These are phyloP conservation scores for Drosophila diplacantha DNA, from an alignment of 2,888 invertebrate genomes.

Conservation along the genomic window DNA sequence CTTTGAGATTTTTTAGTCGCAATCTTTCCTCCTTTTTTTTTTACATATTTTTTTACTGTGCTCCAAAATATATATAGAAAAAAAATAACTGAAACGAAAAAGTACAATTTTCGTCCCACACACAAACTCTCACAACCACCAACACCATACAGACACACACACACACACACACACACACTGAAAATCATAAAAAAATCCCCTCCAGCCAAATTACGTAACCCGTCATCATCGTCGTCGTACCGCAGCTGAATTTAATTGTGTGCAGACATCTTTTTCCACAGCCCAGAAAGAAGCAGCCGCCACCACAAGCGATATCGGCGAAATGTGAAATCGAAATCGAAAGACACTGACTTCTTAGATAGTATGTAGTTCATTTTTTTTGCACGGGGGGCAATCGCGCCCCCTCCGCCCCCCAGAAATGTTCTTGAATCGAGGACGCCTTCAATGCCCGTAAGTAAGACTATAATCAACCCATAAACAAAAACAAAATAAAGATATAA, in stretches of 20 bases:
- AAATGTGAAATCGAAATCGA: conserved; percentile 36
- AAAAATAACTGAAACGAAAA: not conserved
- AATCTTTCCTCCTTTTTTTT: conserved; percentile 7
- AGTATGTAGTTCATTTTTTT: conserved; percentile 54
- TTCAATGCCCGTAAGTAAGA: conserved; percentile 64
- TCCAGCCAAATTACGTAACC: conserved; percentile 27
- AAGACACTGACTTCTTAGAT: conserved; percentile 44
- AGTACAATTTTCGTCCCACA: not conserved
- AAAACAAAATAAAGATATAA: conserved; percentile 13
- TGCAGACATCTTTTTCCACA: conserved; percentile 67
- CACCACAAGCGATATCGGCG: conserved; percentile 43
- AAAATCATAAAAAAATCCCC: conserved; percentile 23
- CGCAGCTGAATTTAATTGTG: conserved; percentile 60
- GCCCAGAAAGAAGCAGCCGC: conserved; percentile 50
- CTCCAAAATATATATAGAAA: not conserved
- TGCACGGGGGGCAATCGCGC: conserved; percentile 35
- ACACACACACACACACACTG: conserved; percentile 1
- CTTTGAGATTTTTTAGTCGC: conserved; percentile 8
- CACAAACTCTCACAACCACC: not conserved
- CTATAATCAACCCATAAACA: conserved; percentile 14
- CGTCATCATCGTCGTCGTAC: conserved; percentile 25
- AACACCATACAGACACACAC: conserved; percentile 5
- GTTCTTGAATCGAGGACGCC: conserved; percentile 65
- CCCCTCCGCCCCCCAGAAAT: conserved; percentile 46
- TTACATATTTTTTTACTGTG: conserved; percentile 7